phyloP scores from a whole-genome alignment of 2,888 invertebrate genomes.

The Pandemis cinnamomeana region DNA sequence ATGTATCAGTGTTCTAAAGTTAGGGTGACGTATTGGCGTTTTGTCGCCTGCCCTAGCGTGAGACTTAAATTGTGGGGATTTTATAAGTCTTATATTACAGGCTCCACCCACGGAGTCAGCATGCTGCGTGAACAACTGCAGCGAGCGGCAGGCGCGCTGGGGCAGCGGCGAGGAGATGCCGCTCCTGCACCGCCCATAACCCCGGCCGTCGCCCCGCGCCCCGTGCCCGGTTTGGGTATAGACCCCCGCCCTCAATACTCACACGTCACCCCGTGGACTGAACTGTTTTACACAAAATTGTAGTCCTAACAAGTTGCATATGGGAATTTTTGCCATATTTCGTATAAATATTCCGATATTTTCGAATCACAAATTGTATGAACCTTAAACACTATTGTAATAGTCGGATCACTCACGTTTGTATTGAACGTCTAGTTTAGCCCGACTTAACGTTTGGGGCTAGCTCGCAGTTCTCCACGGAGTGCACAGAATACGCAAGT shows the following conservation, averaged over 20 bases:
- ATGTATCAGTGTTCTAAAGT: no score
- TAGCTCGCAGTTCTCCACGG: neutral
- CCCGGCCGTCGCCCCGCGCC: conserved; percentile 54
- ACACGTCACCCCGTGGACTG: neutral
- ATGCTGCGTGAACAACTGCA: conserved; percentile 77
- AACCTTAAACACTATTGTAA: neutral
- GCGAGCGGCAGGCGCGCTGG: conserved; percentile 60
- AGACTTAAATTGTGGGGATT: neutral
- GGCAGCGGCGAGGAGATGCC: conserved; percentile 71
- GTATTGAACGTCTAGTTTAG: no score
- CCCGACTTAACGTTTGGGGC: neutral
- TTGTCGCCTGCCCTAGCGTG: no score
- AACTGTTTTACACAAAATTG: neutral
- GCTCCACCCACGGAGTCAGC: conserved; percentile 53
- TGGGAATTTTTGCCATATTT: neutral
- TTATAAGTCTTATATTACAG: neutral
- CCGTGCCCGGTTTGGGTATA: conserved; percentile 70
- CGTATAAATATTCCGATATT: neutral
- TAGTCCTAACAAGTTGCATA: neutral
- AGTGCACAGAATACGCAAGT: neutral
- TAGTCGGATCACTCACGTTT: neutral
- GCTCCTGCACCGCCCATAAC: conserved; percentile 74
- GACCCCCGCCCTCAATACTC: conserved; percentile 31
- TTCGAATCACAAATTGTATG: neutral
- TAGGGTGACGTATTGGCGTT: no score